Percentiles rank a stretch among this genome's conserved stretches.
These are phyloP conservation scores for Rhagium mordax DNA, from an alignment of 2,888 invertebrate species.

Conservation along the genomic window DNA sequence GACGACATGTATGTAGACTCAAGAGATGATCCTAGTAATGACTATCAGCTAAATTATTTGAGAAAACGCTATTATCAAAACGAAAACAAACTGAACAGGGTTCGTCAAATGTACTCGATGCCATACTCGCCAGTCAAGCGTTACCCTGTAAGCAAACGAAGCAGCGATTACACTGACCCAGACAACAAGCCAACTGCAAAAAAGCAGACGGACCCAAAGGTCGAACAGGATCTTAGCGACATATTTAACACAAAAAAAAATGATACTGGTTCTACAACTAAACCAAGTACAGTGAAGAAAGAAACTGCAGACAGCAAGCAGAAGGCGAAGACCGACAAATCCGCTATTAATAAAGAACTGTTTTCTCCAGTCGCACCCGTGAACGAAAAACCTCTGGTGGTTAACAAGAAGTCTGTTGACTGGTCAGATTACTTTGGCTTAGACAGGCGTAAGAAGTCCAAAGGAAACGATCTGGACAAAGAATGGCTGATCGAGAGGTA, in stretches of 20 bases:
- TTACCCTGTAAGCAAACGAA: slow-evolving; percentile 80
- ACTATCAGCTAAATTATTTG: slow-evolving; percentile 44
- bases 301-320: slow-evolving; percentile 42
- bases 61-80: slow-evolving; percentile 50
- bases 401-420: slow-evolving; percentile 87
- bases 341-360: slow-evolving; percentile 65
- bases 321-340: slow-evolving; percentile 45
- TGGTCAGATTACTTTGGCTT: slow-evolving; percentile 92
- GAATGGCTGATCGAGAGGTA: slow-evolving; percentile 75
- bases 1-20: slow-evolving; percentile 44
- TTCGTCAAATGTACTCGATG: slow-evolving; percentile 42
- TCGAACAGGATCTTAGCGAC: slow-evolving; percentile 79
- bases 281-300: slow-evolving; percentile 45
- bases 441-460: slow-evolving; percentile 82
- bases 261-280: slow-evolving; percentile 31
- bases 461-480: slow-evolving; percentile 71
- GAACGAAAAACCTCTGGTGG: slow-evolving; percentile 69
- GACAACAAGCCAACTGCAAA: slow-evolving; percentile 55
- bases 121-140: slow-evolving; percentile 69
- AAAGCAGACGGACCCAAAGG: slow-evolving; percentile 77
- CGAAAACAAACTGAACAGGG: slow-evolving; percentile 47
- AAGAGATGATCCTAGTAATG: slow-evolving; percentile 50
- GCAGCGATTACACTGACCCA: slow-evolving; percentile 63
- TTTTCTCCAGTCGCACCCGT: slow-evolving; percentile 56
- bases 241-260: slow-evolving; percentile 73